Base-by-base conservation (phyloP, 1,140 invertebrate genomes). In the Protaetia brevitarsis region DNA sequence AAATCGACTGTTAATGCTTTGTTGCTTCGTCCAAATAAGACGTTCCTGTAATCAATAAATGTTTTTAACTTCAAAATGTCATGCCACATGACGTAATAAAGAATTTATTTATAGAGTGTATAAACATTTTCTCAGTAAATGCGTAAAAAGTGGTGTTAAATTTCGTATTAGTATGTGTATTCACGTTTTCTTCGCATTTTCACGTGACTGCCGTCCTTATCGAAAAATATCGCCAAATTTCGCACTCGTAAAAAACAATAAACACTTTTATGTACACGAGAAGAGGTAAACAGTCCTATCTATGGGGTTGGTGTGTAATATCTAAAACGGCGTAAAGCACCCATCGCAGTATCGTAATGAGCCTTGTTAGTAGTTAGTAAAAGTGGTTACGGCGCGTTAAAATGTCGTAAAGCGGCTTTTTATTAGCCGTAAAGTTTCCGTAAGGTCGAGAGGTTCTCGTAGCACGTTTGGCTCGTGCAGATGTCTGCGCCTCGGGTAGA, bases 371-470 rank as follows among this genome's bases (percentile, higher is more conserved):
- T 73, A 74, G 74, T 75, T 75, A 74, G 72, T 72, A 74, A 74
- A 72, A 75, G 74, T 75, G 74, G 70, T 73, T 72, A 74, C 70
- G 74, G 71, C 73, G 69, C 74, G 70, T 74, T 74, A 73, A 76
- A 76, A 74, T 71, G 73, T 71, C 73, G 72, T 76, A 76, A 76
- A 74, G 71, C 74, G 68, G 72, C 73, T 74, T 76, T 76, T 76
- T 76, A 76, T 74, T 74, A 74, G 69, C 72, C 70, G 70, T 74
- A 73, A 74, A 76, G 68, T 74, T 73, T 67, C 70, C 56, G 63
- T 72, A 69, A 73, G 71, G 73, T 73, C 70, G 73, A 69, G 69
- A 72, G 67, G 68, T 71, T 69, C 66, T 72, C 66, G 59, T 66
- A 28, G 41, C 60, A 37, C 36, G 67, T 63, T 68, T 66, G 37